A percentile compares a stretch with the other conserved stretches of the same genome.
These are phyloP conservation scores for Desmodus rotundus DNA, from an alignment of 2,113 vertebrate species.

Conservation along the genomic window DNA sequence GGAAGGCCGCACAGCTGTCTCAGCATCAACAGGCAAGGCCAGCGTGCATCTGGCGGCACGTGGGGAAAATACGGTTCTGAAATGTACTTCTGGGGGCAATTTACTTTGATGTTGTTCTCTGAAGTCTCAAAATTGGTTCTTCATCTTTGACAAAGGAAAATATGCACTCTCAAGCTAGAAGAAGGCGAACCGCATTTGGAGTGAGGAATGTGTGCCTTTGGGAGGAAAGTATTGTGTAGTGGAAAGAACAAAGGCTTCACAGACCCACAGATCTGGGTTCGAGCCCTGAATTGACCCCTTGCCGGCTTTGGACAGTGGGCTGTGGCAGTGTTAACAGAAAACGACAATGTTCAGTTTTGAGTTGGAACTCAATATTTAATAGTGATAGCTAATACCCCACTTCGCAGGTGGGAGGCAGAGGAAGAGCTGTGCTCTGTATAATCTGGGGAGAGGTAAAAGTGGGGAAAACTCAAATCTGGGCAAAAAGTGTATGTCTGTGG, in stretches of 20 bases:
- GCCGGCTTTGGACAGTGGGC: neutral
- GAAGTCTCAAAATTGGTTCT: constrained; percentile 72
- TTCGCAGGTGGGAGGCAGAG: neutral
- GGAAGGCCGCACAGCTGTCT: constrained; percentile 67
- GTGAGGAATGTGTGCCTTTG: neutral
- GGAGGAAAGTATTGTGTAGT: neutral
- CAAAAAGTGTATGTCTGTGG: neutral
- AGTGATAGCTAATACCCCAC: neutral
- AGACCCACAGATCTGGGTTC: neutral
- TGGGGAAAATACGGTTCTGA: constrained; percentile 73
- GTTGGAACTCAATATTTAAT: neutral
- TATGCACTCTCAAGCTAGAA: constrained; percentile 43
- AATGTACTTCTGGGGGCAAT: constrained; percentile 75
- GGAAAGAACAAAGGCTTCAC: neutral
- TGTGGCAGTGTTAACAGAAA: neutral
- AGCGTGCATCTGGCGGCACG: constrained; percentile 67
- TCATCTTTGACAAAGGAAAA: constrained; percentile 71
- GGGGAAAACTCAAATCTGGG: neutral
- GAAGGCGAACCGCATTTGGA: neutral
- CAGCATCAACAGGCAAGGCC: constrained; percentile 62
- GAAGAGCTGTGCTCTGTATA: neutral
- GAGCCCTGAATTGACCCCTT: neutral
- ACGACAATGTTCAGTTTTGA: neutral
- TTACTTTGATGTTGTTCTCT: constrained; percentile 73
- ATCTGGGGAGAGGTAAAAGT: neutral